phyloP scores from a whole-genome alignment of 2,888 invertebrate genomes.

The Lucinisca nassula region DNA sequence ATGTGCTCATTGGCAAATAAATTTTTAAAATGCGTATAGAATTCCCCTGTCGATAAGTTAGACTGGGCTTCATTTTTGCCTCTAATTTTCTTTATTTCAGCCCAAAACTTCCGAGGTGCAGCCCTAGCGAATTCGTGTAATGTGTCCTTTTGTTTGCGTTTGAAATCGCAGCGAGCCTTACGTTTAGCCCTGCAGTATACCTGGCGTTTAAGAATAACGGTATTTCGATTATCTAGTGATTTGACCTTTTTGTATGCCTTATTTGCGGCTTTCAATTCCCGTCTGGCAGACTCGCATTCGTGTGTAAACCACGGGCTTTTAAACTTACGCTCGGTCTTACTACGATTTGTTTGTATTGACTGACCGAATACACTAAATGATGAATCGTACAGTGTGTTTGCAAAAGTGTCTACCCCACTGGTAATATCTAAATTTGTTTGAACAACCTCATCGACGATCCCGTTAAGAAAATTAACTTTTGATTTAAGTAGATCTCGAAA shows the following conservation, averaged over 20 bases:
- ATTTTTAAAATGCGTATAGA: background rate
- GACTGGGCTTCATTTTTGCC: background rate
- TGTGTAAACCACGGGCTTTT: background rate
- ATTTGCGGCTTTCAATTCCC: background rate
- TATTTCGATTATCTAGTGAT: no score
- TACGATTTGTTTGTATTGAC: no score
- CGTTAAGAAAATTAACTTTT: no score
- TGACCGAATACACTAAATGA: background rate
- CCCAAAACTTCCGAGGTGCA: background rate
- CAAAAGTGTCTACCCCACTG: background rate
- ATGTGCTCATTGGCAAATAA: background rate
- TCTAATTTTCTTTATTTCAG: background rate
- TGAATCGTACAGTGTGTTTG: background rate
- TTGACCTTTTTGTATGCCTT: no score
- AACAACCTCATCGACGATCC: background rate
- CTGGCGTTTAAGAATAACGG: no score
- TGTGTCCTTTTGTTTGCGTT: background rate
- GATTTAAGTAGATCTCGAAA: no score
- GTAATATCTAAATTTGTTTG: background rate
- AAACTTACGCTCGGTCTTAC: no score
- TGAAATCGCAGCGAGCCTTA: background rate
- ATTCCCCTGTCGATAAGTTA: background rate
- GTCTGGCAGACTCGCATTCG: background rate
- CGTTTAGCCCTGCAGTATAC: background rate
- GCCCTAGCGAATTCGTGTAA: background rate